These are phyloP conservation scores for Battus philenor DNA, from an alignment of 1,140 invertebrate genomes.

Conservation along the genomic window DNA sequence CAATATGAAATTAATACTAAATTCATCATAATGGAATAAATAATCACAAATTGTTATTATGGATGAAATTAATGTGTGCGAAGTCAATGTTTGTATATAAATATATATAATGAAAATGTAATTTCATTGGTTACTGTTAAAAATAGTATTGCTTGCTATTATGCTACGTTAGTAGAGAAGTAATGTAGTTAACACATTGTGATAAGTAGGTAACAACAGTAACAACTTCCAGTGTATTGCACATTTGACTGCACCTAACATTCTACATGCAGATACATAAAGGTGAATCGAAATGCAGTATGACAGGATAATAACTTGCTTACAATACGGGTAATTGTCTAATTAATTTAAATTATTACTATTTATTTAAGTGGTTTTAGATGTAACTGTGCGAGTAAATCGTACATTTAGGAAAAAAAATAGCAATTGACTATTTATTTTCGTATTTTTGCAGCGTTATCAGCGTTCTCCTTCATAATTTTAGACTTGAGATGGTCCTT, in stretches of 20 bases:
- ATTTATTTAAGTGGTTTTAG: slow-evolving; percentile 5
- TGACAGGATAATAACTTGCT: not conserved
- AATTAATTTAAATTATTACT: not conserved
- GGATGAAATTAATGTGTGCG: too few species aligned
- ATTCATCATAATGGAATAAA: too few species aligned
- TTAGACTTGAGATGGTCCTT: slow-evolving; percentile 95
- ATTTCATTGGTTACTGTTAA: too few species aligned
- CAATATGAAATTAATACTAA: too few species aligned
- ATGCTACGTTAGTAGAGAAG: too few species aligned
- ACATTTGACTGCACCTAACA: not conserved
- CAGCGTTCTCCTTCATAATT: slow-evolving; percentile 82
- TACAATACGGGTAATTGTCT: not conserved
- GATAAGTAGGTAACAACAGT: not conserved
- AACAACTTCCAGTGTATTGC: not conserved
- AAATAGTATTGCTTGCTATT: too few species aligned
- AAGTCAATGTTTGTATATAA: too few species aligned
- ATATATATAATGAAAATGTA: too few species aligned
- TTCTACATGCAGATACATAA: not conserved
- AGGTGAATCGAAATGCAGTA: not conserved
- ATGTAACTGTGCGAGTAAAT: slow-evolving; percentile 14
- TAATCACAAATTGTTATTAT: too few species aligned
- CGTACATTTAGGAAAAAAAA: slow-evolving; percentile 12
- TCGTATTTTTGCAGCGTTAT: slow-evolving; percentile 60
- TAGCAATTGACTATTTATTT: slow-evolving; percentile 45
- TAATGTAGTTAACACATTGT: not conserved